Conservation (phyloP, 2,113 vertebrate genomes). For the Hemiscyllium ocellatum region DNA sequence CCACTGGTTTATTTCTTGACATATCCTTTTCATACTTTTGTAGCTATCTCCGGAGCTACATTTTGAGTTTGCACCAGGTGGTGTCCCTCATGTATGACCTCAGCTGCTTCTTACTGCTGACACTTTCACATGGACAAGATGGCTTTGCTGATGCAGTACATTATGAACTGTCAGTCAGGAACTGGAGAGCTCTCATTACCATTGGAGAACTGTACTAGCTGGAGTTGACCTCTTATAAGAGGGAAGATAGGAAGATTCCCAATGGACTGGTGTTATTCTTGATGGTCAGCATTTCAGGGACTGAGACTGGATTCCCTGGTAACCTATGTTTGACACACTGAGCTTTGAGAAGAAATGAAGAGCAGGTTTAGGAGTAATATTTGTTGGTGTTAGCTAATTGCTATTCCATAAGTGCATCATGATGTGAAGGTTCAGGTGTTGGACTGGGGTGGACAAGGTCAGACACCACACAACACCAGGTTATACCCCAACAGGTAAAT, state of each 20-base stretch:
- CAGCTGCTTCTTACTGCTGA: neutral
- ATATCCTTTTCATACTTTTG: neutral
- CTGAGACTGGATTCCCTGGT: neutral
- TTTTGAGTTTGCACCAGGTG: neutral
- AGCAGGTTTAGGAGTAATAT: neutral
- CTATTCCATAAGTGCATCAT: neutral
- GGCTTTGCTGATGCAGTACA: neutral
- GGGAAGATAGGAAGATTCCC: neutral
- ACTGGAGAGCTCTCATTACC: neutral
- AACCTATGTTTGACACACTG: neutral
- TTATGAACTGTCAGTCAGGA: neutral
- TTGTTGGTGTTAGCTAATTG: neutral
- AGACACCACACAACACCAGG: no score
- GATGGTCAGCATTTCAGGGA: neutral
- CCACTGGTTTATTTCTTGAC: neutral
- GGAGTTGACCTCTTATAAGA: neutral
- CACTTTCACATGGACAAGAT: neutral
- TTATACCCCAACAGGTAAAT: no score
- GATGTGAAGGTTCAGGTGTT: no score
- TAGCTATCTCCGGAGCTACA: neutral
- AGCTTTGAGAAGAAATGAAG: neutral
- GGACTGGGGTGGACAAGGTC: no score
- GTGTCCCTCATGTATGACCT: neutral
- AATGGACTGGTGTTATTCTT: neutral
- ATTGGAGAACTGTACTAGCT: neutral